Evolutionary conservation across 2,888 invertebrate species (phyloP), one percentile per base, ranked within the genome.

Genomic region (Stegophylla sp.): DNA sequence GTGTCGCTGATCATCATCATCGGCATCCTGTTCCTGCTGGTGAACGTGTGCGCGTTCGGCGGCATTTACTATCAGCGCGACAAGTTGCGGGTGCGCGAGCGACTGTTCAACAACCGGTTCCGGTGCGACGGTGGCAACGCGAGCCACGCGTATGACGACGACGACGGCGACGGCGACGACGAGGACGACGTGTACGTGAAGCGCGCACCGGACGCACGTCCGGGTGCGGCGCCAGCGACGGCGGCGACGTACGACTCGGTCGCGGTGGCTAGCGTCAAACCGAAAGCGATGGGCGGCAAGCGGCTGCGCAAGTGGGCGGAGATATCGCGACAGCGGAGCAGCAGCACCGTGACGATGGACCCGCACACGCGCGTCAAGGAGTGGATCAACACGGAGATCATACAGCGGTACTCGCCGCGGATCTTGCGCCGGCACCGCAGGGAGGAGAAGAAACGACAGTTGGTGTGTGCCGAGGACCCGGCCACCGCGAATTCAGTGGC

Each of bases 331-430:
- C 89, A 86, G 88, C 91, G 86, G 74, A 87, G 87, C 82, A 86
- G 86, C 73, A 87, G 87, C 66, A 87, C 87, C 2, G 87, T 87
- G 83, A 94, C 94, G 0, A 90, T 95, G 83, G 94, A 95, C 86
- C 93, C 94, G 0, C 92, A 94, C 85, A 92, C 93, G 17, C 94
- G 94, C 89, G 94, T 95, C 0, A 89, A 92, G 83, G 93, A 94
- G 84, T 94, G 95, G 95, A 94, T 95, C 84, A 91, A 92, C 0
- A 92, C 92, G 83, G 93, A 93, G 86, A 91, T 93, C 51, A 91
- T 92, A 85, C 90, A 92, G 84, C 90, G 91, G 85, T 92, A 91
- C 84, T 92, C 92, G 72, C 92, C 92, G 0, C 89, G 89, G 82
- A 90, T 91, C 85, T 85, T 91, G 66, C 67, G 56, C 28, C 67